Conservation (phyloP, 2,113 vertebrate genomes). For the Lasiurus borealis region DNA sequence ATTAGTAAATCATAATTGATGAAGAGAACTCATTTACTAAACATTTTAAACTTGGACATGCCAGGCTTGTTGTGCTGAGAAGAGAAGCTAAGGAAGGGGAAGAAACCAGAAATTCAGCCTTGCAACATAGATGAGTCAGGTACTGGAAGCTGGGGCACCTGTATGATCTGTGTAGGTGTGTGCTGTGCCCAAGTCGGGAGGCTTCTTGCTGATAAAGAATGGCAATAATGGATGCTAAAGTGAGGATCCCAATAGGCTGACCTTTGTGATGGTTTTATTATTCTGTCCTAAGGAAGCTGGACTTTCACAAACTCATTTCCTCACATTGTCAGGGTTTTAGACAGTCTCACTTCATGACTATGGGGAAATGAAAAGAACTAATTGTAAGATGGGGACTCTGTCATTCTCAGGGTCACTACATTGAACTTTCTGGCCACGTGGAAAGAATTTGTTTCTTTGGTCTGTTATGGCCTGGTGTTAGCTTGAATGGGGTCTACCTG, state of each 20-base stretch:
- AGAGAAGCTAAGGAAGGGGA: not conserved
- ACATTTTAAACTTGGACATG: not conserved
- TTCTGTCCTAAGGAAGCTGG: not conserved
- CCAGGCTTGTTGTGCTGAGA: constrained; percentile 19
- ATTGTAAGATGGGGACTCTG: not conserved
- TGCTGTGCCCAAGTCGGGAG: not conserved
- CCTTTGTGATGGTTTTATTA: not conserved
- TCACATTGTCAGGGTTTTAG: constrained; percentile 14
- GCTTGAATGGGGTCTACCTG: too few relatives aligned
- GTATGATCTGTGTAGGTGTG: not conserved
- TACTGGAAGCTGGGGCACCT: rapidly evolving
- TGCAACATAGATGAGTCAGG: rapidly evolving
- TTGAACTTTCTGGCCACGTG: not conserved
- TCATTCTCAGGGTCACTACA: not conserved
- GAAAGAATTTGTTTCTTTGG: not conserved
- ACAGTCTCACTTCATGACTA: not conserved
- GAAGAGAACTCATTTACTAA: constrained; percentile 44
- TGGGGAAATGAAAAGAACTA: not conserved
- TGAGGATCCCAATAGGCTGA: not conserved
- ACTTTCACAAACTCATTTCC: not conserved
- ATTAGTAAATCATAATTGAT: not conserved
- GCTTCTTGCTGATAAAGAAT: not conserved
- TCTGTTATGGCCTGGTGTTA: not conserved
- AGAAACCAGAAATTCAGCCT: not conserved
- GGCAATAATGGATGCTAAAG: not conserved